These are phyloP conservation scores for Blomia tropicalis DNA, from an alignment of 2,888 invertebrate species.

Conservation along the genomic window DNA sequence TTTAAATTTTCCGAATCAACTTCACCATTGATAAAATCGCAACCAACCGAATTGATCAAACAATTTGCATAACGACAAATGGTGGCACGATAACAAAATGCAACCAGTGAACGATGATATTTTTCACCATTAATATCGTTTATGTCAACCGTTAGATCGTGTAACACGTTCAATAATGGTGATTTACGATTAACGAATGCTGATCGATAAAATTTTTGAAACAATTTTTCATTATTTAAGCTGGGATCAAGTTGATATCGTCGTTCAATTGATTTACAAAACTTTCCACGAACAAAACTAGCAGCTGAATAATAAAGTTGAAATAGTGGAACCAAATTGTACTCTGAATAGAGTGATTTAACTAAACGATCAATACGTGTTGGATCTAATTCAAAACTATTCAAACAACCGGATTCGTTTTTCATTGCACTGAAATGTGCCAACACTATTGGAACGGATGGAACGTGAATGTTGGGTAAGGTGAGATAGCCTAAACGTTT, in stretches of 20 bases:
- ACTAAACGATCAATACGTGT: neutral
- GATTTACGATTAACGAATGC: neutral
- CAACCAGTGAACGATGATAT: neutral
- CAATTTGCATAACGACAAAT: neutral
- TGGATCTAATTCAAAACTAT: neutral
- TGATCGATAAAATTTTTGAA: neutral
- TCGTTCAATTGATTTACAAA: neutral
- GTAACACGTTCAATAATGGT: slow-evolving; percentile 1
- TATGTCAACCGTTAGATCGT: neutral
- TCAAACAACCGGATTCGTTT: neutral
- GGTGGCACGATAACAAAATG: neutral
- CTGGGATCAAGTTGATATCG: neutral
- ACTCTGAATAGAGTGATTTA: neutral
- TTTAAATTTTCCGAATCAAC: too few relatives aligned
- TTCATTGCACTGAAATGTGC: neutral
- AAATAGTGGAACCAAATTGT: neutral
- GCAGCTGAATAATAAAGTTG: neutral
- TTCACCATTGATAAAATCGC: neutral
- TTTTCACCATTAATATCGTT: neutral
- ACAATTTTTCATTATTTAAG: neutral
- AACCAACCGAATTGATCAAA: neutral
- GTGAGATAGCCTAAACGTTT: neutral
- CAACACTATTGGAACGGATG: neutral
- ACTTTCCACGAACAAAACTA: neutral
- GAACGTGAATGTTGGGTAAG: too few relatives aligned